These are phyloP conservation scores for Pelecanoides urinatrix DNA, from an alignment of 2,113 vertebrate genomes.

Conservation along the genomic window DNA sequence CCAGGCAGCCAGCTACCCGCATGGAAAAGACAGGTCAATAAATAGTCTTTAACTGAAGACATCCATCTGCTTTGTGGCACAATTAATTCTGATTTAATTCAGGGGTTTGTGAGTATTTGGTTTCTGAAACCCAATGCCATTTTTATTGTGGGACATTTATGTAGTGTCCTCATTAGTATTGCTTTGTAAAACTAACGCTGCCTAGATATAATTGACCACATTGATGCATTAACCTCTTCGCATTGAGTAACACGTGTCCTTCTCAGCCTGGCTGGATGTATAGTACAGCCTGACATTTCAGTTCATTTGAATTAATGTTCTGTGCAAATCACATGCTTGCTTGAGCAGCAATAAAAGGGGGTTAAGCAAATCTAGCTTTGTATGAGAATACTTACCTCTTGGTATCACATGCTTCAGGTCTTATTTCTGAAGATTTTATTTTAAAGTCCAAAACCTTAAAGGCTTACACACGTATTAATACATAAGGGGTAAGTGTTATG, in stretches of 20 bases:
- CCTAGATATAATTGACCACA: neutral
- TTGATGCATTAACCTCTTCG: constrained; percentile 4
- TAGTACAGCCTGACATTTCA: constrained; percentile 37
- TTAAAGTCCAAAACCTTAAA: constrained; percentile 11
- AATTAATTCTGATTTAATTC: constrained; percentile 24
- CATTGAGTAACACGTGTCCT: neutral
- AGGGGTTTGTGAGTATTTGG: neutral
- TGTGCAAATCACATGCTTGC: constrained; percentile 64
- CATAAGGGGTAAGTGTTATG: constrained; percentile 6
- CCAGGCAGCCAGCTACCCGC: neutral
- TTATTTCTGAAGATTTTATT: constrained; percentile 47
- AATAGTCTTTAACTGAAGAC: constrained; percentile 26
- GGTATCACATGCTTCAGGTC: constrained; percentile 53
- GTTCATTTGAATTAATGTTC: constrained; percentile 54
- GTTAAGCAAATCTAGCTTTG: constrained; percentile 64
- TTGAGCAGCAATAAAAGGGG: constrained; percentile 52
- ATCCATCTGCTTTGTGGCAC: constrained; percentile 9
- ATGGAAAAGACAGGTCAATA: constrained; percentile 6
- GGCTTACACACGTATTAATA: constrained; percentile 14
- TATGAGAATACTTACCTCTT: constrained; percentile 54
- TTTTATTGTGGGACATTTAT: neutral
- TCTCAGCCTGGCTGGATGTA: neutral
- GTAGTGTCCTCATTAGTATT: neutral
- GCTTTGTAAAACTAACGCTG: neutral
- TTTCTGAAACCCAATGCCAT: constrained; percentile 36